Base-by-base conservation (phyloP, 2,888 invertebrate genomes). In the Choreutis nemorana region DNA sequence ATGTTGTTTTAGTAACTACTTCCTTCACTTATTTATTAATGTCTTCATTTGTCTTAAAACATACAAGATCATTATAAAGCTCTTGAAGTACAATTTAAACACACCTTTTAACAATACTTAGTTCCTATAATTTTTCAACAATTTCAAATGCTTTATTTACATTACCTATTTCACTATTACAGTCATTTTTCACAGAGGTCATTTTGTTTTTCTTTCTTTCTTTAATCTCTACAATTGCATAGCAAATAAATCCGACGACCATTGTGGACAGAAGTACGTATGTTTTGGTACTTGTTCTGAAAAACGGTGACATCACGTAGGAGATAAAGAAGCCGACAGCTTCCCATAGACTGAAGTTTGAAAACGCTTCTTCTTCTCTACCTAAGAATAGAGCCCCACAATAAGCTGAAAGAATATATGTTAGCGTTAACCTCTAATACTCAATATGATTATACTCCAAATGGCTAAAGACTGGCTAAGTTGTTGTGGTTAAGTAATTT, bases 331-430 rank as follows among this genome's bases (percentile, higher is more conserved):
- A 85, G 3, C 87, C 87, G 0, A 83, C 55, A 0, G 85, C 83
- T 50, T 87, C 86, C 87, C 87, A 87, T 2, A 88, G 72, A 1
- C 86, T 66, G 66, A 86, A 87, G 66, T 86, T 87, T 22, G 87
- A 82, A 64, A 85, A 88, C 0, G 87, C 86, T 0, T 87, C 85
- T 45, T 87, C 87, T 45, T 86, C 81, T 39, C 81, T 61, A 1
- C 78, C 72, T 0, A 81, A 81, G 50, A 87, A 86, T 8, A 87
- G 61, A 13, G 82, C 75, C 1, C 87, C 86, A 63, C 84, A 86
- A 48, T 85, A 81, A 1, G 82, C 82, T 81, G 59, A 3, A 57
- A 60, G 14, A 21, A 36, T n/a, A 14, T 31, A 9, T 21, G 10
- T 32, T 30, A n/a, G n/a, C n/a, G n/a, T n/a, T n/a, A n/a, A n/a